A percentile compares a stretch with the other conserved stretches of the same genome.
These are phyloP conservation scores for Benthosema pterotum DNA, from an alignment of 2,797 vertebrate species.

Conservation along the genomic window DNA sequence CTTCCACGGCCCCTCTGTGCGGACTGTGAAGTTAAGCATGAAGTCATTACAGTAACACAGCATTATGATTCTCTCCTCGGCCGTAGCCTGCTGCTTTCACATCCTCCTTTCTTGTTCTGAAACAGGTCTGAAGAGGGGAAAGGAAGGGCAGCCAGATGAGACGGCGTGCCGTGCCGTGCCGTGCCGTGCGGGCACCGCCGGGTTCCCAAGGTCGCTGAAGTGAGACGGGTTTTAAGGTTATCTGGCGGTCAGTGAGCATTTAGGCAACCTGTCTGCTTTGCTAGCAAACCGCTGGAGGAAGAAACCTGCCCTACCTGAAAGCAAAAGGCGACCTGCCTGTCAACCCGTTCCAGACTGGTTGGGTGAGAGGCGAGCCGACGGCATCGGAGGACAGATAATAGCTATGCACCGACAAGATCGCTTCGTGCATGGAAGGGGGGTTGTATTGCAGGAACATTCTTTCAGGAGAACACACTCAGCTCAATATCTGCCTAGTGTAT, in stretches of 20 bases:
- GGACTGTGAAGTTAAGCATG: too few relatives aligned
- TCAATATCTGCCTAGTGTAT: conserved; percentile 30
- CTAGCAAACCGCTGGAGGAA: conserved; percentile 17
- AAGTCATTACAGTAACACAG: too few relatives aligned
- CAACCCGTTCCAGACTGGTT: conserved; percentile 43
- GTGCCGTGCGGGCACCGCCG: background rate
- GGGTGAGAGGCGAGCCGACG: conserved; percentile 18
- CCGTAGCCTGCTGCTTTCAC: background rate
- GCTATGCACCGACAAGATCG: background rate
- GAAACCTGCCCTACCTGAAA: conserved; percentile 65
- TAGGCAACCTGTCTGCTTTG: conserved; percentile 25
- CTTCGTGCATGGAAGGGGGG: conserved; percentile 5
- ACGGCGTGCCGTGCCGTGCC: too few relatives aligned
- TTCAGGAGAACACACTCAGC: conserved; percentile 10
- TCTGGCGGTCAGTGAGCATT: conserved; percentile 26
- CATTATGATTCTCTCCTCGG: background rate
- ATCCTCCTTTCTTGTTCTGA: background rate
- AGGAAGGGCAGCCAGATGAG: background rate
- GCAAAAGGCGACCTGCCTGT: conserved; percentile 40
- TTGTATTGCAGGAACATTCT: conserved; percentile 14
- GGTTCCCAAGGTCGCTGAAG: background rate
- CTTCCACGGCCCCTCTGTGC: background rate
- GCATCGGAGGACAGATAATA: conserved; percentile 31
- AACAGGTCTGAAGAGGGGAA: background rate
- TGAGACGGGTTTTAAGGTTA: conserved; percentile 30